Evolutionary conservation across 1,140 invertebrate species (phyloP).

Genomic region (Homarus americanus): DNA sequence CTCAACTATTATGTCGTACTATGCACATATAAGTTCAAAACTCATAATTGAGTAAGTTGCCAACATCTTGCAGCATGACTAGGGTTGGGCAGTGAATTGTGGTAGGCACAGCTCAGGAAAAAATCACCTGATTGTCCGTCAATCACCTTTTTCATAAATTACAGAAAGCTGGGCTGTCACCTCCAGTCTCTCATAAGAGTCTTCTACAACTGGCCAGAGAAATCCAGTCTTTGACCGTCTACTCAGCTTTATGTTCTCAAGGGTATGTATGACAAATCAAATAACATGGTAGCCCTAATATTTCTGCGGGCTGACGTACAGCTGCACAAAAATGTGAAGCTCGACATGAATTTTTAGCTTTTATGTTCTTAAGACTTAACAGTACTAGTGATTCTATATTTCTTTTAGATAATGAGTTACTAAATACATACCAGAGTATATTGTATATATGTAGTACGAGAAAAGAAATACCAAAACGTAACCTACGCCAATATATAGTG

Average conservation of each 20-base stretch:
- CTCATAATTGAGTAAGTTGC: not conserved
- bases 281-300: not conserved
- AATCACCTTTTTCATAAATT: no score
- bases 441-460: not conserved
- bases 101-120: constrained; percentile 7
- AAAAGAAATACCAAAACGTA: not conserved
- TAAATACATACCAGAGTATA: constrained; percentile 18
- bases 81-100: constrained; percentile 7
- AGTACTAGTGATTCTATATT: constrained; percentile 1
- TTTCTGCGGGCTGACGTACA: not conserved
- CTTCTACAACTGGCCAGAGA: not conserved
- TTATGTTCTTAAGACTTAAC: not conserved
- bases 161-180: not conserved
- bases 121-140: not conserved
- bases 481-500: not conserved
- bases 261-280: no score
- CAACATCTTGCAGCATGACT: not conserved
- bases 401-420: not conserved
- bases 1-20: not conserved
- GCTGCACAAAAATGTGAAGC: not conserved
- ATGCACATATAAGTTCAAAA: not conserved
- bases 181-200: not conserved
- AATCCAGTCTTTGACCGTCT: not conserved
- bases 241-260: not conserved
- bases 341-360: not conserved